Base-by-base conservation (phyloP, 2,797 vertebrate genomes). In the Brotula barbata region DNA sequence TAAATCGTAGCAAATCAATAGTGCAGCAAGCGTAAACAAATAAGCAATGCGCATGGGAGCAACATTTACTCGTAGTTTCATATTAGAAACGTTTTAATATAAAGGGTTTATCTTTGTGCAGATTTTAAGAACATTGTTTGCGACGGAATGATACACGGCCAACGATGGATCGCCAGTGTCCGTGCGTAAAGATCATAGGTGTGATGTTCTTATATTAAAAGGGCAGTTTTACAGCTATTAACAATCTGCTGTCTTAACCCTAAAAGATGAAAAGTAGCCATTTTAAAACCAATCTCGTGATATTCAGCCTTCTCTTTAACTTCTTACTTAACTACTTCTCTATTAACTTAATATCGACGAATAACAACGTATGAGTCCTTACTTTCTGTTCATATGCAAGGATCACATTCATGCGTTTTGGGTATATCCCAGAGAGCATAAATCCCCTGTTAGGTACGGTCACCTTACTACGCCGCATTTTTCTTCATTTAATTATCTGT, bases 401-500 rank as follows among this genome's bases (percentile, higher is more conserved):
- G 25, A 41, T 16, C 43, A n/a, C 7, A 36, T 54, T 63, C 25
- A 51, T 56, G 9, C 12, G 58, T 20, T 28, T 42, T 41, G 72
- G 61, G 36, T 31, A 47, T 15, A 67, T 31, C 36, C 15, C 49
- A 58, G 28, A 78, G 53, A 52, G 44, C 50, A 45, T 12, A 59
- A 81, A 71, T 78, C 53, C 55, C 46, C 51, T 51, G 25, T 73
- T 69, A 71, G 54, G 61, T 68, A 80, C 46, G 53, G 66, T 82
- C 80, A 83, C 72, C 85, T 87, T 82, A 83, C 75, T 86, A 76
- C 84, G 78, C 84, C 75, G 85, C 89, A 85, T 89, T 89, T 85
- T 85, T 87, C 87, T 88, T 87, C 87, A 90, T 89, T 92, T 90
- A 92, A 93, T 94, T 91, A 91, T 89, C 84, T 71, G 70, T 69